Percentiles rank a stretch among this genome's conserved stretches.
Evolutionary conservation across 2,113 vertebrate genomes (phyloP).

Genomic region (Centrocercus urophasianus): DNA sequence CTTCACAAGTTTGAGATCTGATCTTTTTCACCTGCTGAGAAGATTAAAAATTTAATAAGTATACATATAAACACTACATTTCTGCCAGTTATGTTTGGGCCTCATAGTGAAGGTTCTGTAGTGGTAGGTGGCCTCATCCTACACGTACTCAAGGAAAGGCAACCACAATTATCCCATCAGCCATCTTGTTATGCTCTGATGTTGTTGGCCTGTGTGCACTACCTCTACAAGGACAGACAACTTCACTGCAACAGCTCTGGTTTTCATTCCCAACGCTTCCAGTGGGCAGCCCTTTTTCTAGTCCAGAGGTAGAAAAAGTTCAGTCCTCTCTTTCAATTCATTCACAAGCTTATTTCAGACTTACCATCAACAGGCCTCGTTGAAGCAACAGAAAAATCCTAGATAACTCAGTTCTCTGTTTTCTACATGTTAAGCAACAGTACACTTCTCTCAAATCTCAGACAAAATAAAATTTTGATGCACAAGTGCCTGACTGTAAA

Average conservation of each 20-base stretch:
- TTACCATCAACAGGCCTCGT: background rate
- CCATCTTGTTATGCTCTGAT: rapidly evolving
- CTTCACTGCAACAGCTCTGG: background rate
- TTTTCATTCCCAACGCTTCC: background rate
- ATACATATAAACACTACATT: background rate
- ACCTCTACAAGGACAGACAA: background rate
- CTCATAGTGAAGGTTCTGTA: background rate
- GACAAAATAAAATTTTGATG: background rate
- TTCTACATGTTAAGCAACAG: background rate
- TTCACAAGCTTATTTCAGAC: background rate
- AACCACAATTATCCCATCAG: background rate
- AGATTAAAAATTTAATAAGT: background rate
- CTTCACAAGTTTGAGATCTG: rapidly evolving
- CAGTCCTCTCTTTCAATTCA: background rate
- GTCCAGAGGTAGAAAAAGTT: background rate
- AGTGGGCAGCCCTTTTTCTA: background rate
- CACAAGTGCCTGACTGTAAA: background rate
- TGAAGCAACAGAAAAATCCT: background rate
- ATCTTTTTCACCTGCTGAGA: background rate
- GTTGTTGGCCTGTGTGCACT: rapidly evolving
- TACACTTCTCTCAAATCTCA: background rate
- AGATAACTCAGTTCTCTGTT: background rate
- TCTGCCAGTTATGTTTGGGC: background rate
- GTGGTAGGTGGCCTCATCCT: background rate
- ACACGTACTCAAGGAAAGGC: background rate